phyloP scores from a whole-genome alignment of 2,888 invertebrate species.

The Melitaea athalia region DNA sequence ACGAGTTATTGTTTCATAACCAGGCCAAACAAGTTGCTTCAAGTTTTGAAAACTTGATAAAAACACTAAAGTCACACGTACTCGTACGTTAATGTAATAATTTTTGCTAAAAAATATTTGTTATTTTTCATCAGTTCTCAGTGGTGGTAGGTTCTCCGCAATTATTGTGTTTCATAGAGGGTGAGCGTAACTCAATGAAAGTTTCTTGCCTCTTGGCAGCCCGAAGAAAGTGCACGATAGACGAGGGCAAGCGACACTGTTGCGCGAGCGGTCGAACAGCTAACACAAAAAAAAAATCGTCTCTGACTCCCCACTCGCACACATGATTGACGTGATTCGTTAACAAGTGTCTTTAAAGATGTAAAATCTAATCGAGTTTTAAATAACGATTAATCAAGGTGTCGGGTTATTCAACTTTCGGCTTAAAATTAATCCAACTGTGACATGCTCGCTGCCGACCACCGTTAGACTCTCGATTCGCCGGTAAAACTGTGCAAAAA shows the following conservation, averaged over 20 bases:
- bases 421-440: constrained; percentile 34
- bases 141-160: constrained; percentile 1
- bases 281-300: constrained; percentile 52
- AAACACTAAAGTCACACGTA: constrained; percentile 1
- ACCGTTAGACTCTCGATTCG: constrained; percentile 31
- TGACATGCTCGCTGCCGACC: constrained; percentile 32
- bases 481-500: constrained; percentile 25
- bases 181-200: constrained; percentile 57
- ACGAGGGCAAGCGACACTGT: constrained; percentile 52
- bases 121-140: not conserved
- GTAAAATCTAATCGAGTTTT: constrained; percentile 22
- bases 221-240: constrained; percentile 60
- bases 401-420: constrained; percentile 41
- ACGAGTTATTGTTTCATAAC: constrained; percentile 2
- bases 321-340: constrained; percentile 23
- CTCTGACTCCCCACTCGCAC: constrained; percentile 29
- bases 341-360: constrained; percentile 31
- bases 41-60: constrained; percentile 3
- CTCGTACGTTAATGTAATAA: not conserved
- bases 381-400: constrained; percentile 38
- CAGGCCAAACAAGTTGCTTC: constrained; percentile 8
- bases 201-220: constrained; percentile 49
- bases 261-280: constrained; percentile 52
- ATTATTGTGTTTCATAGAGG: constrained; percentile 31
- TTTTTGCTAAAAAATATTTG: not conserved